Evolutionary conservation across 2,888 invertebrate genomes (phyloP), one percentile per base, ranked within the genome.

Genomic region (Pseudococcus longispinus): DNA sequence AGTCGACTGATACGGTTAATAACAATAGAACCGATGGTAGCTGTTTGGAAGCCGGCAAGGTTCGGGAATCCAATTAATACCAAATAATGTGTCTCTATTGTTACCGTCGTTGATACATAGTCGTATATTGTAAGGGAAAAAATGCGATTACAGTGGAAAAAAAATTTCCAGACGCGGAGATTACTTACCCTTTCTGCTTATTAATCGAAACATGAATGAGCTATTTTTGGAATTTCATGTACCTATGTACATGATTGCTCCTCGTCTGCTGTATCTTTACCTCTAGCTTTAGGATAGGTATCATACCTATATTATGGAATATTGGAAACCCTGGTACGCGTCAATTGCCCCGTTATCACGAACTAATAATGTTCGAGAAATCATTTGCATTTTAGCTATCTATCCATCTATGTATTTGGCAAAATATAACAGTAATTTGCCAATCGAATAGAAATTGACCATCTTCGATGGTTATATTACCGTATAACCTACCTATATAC

Each of bases 51-150:
- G 80, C 70, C 86, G 80, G 86, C 86, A 46, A 86, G 77, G 86
- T 77, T 77, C 77, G 77, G 86, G 86, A 86, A 86, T 86, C 86
- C 86, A 86, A 86, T 86, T 86, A 86, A 86, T 86, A 86, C 86
- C 86, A 86, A 86, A 86, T 86, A 86, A 86, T 86, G 77, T 86
- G 44, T 80, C 86, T 80, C 86, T 20, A 86, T 86, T 86, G 86
- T 86, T 86, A 86, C 55, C 60, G 20, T 83, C 51, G 51, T 29
- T 84, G 37, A n/a, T 55, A 84, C 51, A 55, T 44, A 55, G 84
- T 60, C 60, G 84, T 84, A 83, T 51, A 83, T 84, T 60, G 84
- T 84, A 80, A 80, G 42, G 77, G 29, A 80, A 80, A 80, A 80
- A 80, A 80, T 80, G 77, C 77, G 77, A 80, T 80, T 80, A 80